Conservation (phyloP, 2,888 invertebrate genomes). For the Idaea straminata region DNA sequence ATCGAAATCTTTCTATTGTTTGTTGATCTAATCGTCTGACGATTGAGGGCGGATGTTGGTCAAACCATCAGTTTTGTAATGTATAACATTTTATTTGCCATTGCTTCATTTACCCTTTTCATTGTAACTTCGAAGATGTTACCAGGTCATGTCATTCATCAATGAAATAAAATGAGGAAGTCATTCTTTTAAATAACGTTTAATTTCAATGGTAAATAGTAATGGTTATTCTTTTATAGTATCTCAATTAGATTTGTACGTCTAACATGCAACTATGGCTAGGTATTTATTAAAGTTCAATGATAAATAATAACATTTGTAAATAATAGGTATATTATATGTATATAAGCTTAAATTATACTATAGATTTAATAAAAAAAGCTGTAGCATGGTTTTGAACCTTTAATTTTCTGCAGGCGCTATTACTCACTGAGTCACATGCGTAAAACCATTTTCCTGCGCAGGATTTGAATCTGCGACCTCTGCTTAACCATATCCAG, state of each 20-base stretch:
- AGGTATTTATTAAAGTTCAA: background rate
- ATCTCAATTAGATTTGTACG: background rate
- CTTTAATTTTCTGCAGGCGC: too few species aligned
- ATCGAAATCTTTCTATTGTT: background rate
- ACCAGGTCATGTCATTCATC: background rate
- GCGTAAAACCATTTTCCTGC: too few species aligned
- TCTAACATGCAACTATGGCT: background rate
- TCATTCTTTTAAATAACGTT: constrained; percentile 9
- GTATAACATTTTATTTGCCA: background rate
- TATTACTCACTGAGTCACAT: too few species aligned
- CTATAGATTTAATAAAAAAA: too few species aligned
- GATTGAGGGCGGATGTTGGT: background rate
- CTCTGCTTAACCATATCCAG: too few species aligned
- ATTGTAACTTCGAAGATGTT: background rate
- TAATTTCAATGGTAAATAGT: constrained; percentile 5
- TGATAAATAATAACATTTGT: background rate
- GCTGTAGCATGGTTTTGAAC: too few species aligned
- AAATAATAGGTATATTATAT: too few species aligned
- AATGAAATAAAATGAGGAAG: background rate
- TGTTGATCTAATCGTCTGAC: background rate
- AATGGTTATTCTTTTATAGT: background rate
- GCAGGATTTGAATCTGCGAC: too few species aligned
- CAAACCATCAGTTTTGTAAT: background rate
- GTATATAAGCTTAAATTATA: too few species aligned
- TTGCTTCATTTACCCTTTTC: constrained; percentile 1